Conservation (phyloP, 2,888 invertebrate species). For the Drosophila testacea region DNA sequence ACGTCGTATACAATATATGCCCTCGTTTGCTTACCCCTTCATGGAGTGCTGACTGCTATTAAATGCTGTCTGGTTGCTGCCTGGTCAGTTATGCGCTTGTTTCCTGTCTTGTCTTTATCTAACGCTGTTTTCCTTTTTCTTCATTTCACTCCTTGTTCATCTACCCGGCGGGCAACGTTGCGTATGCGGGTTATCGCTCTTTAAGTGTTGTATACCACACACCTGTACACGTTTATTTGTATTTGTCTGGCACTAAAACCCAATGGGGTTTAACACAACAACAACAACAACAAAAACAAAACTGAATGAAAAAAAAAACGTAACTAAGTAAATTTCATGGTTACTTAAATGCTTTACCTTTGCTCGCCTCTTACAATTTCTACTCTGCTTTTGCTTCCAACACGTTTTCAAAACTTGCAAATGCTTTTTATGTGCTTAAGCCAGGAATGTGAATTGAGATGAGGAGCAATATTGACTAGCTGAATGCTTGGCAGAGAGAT, state of each 20-base stretch:
- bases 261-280: slow-evolving; percentile 36
- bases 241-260: slow-evolving; percentile 64
- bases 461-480: slow-evolving; percentile 15
- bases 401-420: slow-evolving; percentile 33
- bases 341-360: slow-evolving; percentile 63
- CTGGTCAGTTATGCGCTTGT: slow-evolving; percentile 63
- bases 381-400: slow-evolving; percentile 6
- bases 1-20: slow-evolving; percentile 45
- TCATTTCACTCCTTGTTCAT: slow-evolving; percentile 1
- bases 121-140: slow-evolving; percentile 17
- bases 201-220: slow-evolving; percentile 60
- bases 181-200: slow-evolving; percentile 66
- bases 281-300: slow-evolving; percentile 14
- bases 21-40: slow-evolving; percentile 5
- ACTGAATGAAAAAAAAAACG: slow-evolving; percentile 7
- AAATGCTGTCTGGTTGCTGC: slow-evolving; percentile 39
- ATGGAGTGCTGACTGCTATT: slow-evolving; percentile 30
- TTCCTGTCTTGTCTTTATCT: slow-evolving; percentile 56
- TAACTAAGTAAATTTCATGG: slow-evolving; percentile 66
- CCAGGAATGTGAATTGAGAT: slow-evolving; percentile 16
- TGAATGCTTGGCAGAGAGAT: background rate
- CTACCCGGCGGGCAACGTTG: slow-evolving; percentile 30
- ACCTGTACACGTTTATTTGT: slow-evolving; percentile 55
- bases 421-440: slow-evolving; percentile 29
- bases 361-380: slow-evolving; percentile 15